Base-by-base conservation (phyloP, 1,140 invertebrate genomes). In the Plutomurus gul region DNA sequence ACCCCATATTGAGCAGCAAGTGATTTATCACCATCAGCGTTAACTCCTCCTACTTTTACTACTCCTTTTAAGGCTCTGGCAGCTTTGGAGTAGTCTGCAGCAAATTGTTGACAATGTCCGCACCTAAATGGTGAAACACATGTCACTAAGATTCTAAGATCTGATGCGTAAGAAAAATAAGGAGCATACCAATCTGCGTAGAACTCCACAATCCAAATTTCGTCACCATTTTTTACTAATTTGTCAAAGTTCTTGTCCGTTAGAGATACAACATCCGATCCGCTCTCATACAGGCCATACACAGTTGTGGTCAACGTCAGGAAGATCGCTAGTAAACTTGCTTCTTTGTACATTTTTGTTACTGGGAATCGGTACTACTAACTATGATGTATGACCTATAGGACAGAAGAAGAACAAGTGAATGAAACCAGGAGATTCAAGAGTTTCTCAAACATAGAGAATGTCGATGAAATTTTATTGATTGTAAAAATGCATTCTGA, bases 191-290 rank as follows among this genome's bases (percentile, higher is more conserved):
- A 98, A 1, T 95, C 95, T 0, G 96, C 96, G 88, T 90, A 98
- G 87, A 97, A 98, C 85, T 96, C 95, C n/a, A 98, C 93, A 60
- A 98, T 88, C 95, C 95, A 97, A 51, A 98, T 87, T 84, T 92
- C 90, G 88, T 97, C 93, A 82, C 93, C 91, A 81, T 95, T 90
- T 72, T 92, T 88, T 8, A 99, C 97, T 84, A 93, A 87, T 82
- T 88, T 91, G 81, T 99, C 92, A 87, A 99, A 99, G 89, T 98
- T 99, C 27, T 88, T 88, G 6, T 93, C 90, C n/a, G 92, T 98
- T 25, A 99, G 88, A 83, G 98, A 93, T 8, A 99, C 89, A 6
- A 99, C 96, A 86, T 94, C 94, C 78, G 94, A 94, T 27, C 88
- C 89, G 1, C 92, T 89, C 11, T 92, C 89, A 85, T 97, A 98